Evolutionary conservation across 2,888 invertebrate genomes (phyloP).

Genomic region (Lottia scabra): DNA sequence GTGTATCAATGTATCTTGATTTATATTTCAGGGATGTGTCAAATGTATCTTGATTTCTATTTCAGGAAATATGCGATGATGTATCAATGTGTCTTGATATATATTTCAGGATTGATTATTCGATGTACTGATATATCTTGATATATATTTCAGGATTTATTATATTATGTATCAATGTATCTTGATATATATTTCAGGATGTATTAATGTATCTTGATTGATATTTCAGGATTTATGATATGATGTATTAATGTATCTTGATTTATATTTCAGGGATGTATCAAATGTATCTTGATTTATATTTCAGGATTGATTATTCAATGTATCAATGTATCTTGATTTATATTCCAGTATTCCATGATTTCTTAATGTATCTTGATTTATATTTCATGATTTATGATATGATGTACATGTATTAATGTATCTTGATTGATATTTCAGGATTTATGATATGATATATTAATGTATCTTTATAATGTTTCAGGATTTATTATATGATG

Average conservation of each 20-base stretch:
- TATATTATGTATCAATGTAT: slow-evolving; percentile 69
- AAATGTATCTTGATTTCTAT: too few species aligned
- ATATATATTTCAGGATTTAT: slow-evolving; percentile 29
- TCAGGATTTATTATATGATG: slow-evolving; percentile 70
- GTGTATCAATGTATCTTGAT: slow-evolving; percentile 69
- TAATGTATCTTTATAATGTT: background rate
- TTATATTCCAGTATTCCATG: background rate
- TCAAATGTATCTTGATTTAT: too few species aligned
- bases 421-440: slow-evolving; percentile 43
- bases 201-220: too few species aligned
- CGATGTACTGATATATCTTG: slow-evolving; percentile 70
- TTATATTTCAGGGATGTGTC: too few species aligned
- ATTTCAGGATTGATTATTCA: too few species aligned
- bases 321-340: too few species aligned
- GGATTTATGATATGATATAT: background rate
- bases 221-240: too few species aligned
- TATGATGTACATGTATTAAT: slow-evolving; percentile 71
- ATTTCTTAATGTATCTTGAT: background rate
- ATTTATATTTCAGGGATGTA: too few species aligned
- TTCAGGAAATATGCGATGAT: too few species aligned
- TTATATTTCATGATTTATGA: slow-evolving; percentile 60
- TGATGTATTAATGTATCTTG: too few species aligned
- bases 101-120: too few species aligned
- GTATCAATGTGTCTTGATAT: too few species aligned
- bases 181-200: slow-evolving; percentile 21